phyloP scores from a whole-genome alignment of 2,888 invertebrate genomes.

The Drosophila stalkeri region DNA sequence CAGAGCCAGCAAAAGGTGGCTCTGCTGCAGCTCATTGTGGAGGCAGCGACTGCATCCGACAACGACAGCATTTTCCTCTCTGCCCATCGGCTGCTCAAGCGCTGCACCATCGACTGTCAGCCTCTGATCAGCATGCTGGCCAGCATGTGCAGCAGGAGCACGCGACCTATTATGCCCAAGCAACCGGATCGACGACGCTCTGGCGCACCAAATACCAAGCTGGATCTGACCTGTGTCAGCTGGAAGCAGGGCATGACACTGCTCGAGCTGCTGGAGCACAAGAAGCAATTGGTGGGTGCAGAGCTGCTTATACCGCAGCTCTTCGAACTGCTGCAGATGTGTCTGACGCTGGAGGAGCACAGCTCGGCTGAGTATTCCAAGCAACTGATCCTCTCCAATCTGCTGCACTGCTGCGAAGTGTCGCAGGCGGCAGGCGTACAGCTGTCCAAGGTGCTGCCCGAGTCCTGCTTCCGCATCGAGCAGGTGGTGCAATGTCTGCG shows the following conservation, averaged over 20 bases:
- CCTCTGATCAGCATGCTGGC: conserved; percentile 87
- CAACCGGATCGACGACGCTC: conserved; percentile 25
- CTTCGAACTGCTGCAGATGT: conserved; percentile 92
- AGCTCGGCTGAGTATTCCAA: conserved; percentile 94
- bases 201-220: conserved; percentile 2
- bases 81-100: conserved; percentile 88
- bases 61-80: conserved; percentile 88
- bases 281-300: conserved; percentile 90
- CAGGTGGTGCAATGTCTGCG: conserved; percentile 93
- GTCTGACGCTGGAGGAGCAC: conserved; percentile 92
- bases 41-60: conserved; percentile 87
- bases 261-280: conserved; percentile 93
- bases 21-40: conserved; percentile 86
- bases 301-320: conserved; percentile 89
- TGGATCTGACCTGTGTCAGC: conserved; percentile 87
- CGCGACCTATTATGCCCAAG: background rate
- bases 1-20: conserved; percentile 85
- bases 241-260: conserved; percentile 93
- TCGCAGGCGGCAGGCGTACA: conserved; percentile 85
- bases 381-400: conserved; percentile 92
- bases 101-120: conserved; percentile 88
- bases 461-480: conserved; percentile 84
- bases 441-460: conserved; percentile 84
- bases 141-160: conserved; percentile 86
- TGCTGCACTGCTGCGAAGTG: conserved; percentile 90